These are phyloP conservation scores for Bovichtus diacanthus DNA, from an alignment of 2,797 vertebrate species.

Conservation along the genomic window DNA sequence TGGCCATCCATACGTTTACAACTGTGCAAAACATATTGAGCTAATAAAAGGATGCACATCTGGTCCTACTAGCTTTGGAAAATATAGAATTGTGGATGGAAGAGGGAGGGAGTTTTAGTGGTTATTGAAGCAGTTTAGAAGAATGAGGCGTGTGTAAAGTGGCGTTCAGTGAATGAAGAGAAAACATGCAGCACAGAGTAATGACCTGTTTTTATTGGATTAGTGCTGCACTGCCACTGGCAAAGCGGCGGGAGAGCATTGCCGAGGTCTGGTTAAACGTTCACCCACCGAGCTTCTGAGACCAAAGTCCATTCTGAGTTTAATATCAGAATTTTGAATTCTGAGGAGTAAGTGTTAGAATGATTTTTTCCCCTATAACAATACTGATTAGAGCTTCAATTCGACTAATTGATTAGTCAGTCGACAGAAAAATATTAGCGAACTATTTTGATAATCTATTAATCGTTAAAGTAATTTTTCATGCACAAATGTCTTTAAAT, in stretches of 20 bases:
- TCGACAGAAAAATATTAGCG: too few relatives aligned
- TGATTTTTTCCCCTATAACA: not conserved
- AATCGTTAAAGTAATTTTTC: too few relatives aligned
- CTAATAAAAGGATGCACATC: slow-evolving; percentile 44
- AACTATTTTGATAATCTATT: too few relatives aligned
- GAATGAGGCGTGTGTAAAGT: slow-evolving; percentile 23
- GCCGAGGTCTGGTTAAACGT: slow-evolving; percentile 22
- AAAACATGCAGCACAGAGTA: slow-evolving; percentile 31
- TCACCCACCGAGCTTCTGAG: not conserved
- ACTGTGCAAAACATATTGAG: slow-evolving; percentile 32
- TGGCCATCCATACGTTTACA: slow-evolving; percentile 26
- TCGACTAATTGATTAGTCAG: too few relatives aligned
- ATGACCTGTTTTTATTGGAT: slow-evolving; percentile 52
- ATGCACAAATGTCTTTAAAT: too few relatives aligned
- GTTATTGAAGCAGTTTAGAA: slow-evolving; percentile 22
- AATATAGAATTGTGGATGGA: slow-evolving; percentile 16
- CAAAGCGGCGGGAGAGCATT: not conserved
- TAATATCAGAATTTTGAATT: not conserved
- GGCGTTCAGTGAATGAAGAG: slow-evolving; percentile 27
- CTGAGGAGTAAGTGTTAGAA: too few relatives aligned
- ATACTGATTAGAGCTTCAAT: too few relatives aligned
- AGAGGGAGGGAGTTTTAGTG: not conserved
- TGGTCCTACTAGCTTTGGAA: slow-evolving; percentile 38
- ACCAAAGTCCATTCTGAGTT: not conserved
- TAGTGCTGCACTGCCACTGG: slow-evolving; percentile 11